A percentile compares a stretch with the other conserved stretches of the same genome.
These are phyloP conservation scores for Drosophila mauritiana DNA, from an alignment of 1,140 invertebrate genomes.

Conservation along the genomic window DNA sequence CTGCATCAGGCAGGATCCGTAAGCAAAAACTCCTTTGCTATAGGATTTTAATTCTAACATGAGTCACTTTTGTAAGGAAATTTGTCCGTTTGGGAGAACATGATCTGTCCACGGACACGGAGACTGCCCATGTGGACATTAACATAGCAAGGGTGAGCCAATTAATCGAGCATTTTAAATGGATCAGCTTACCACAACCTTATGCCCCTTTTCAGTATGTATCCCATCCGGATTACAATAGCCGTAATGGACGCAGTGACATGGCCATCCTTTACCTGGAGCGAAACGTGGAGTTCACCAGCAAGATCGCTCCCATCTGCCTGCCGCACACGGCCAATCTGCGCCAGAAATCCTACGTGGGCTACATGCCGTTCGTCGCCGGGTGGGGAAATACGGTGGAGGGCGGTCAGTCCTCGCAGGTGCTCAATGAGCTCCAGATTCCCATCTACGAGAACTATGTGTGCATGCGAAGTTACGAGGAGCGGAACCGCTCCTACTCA, in stretches of 20 bases:
- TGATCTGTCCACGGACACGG: constrained; percentile 69
- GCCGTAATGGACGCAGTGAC: constrained; percentile 70
- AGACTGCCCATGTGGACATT: constrained; percentile 67
- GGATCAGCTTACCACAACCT: neutral
- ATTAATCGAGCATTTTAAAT: neutral
- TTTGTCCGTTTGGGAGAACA: constrained; percentile 81
- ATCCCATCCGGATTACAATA: constrained; percentile 61
- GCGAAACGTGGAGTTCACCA: constrained; percentile 63
- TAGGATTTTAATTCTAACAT: no score
- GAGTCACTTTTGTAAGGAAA: constrained; percentile 15
- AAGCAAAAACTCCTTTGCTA: constrained; percentile 14
- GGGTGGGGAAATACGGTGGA: constrained; percentile 89
- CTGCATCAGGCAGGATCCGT: constrained; percentile 71
- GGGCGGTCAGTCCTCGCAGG: constrained; percentile 87
- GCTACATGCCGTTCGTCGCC: constrained; percentile 88
- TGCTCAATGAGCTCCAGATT: constrained; percentile 89
- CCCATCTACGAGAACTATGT: constrained; percentile 88
- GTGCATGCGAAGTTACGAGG: constrained; percentile 87
- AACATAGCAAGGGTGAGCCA: constrained; percentile 43
- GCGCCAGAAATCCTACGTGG: constrained; percentile 60
- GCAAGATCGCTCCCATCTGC: constrained; percentile 64
- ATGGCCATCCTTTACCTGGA: constrained; percentile 73
- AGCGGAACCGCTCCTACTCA: constrained; percentile 86
- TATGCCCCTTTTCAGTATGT: constrained; percentile 27
- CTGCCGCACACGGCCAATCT: constrained; percentile 49